Base-by-base conservation (phyloP, 2,797 vertebrate genomes). In the Leptatherina wallacei region DNA sequence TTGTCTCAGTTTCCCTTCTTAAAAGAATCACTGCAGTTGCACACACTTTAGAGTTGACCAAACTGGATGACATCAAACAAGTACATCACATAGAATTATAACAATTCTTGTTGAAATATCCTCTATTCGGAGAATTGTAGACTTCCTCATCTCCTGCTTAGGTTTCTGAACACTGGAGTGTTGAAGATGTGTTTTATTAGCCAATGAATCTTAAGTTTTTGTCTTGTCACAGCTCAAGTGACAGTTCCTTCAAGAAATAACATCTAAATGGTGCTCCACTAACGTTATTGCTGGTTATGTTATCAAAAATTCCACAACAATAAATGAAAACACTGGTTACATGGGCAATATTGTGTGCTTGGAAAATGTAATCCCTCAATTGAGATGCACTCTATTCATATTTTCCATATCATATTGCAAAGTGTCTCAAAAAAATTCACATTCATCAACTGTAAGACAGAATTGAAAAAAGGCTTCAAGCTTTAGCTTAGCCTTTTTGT, bases 281-380 rank as follows among this genome's bases (percentile, higher is more conserved):
- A 24, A 72, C 47, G 16, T 29, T 40, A 27, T 65, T 16, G 60
- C 35, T 33, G 36, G 12, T 29, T 30, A 56, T 36, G 49, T 52
- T 69, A 67, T 57, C 67, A 24, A 62, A 73, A 59, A 73, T 75
- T 82, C 58, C 66, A 63, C 42, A 80, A 61, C 60, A 72, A 72
- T 77, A 60, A 68, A 66, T 75, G n/a, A 64, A 30, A 51, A 5
- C 33, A 42, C 67, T 57, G 62, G 80, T 70, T 79, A 69, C 57
- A 42, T 13, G 27, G 59, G 61, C 70, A 64, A 30, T 62, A 47
- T 56, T 42, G 32, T 33, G 14, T 77, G 61, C 29, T 75, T 16
- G 35, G 16, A 57, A 27, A 38, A 36, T 65, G 16, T 36, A 4
- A 52, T 52, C 49, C 10, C 49, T 12, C 44, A 47, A n/a, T 16